A percentile compares a stretch with the other conserved stretches of the same genome.
Evolutionary conservation across 2,888 invertebrate species (phyloP).

Genomic region (Netelia fuscicornis): DNA sequence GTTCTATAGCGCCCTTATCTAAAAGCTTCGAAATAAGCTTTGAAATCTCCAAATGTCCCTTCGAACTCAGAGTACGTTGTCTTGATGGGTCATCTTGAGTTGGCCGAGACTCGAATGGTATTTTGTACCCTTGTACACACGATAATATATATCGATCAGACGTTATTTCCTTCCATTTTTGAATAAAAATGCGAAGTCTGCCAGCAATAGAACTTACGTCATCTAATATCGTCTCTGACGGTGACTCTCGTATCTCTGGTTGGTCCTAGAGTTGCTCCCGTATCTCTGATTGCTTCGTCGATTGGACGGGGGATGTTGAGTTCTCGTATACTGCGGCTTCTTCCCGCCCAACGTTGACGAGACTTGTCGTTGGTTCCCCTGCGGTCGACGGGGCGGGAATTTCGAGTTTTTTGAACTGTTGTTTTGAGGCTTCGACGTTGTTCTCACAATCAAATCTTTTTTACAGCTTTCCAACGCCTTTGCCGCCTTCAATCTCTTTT

Average conservation of each 20-base stretch:
- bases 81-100: too few relatives aligned
- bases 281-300: conserved; percentile 20
- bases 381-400: not conserved
- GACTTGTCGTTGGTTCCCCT: conserved; percentile 1
- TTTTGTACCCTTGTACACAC: too few relatives aligned
- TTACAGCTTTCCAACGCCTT: conserved; percentile 22
- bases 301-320: not conserved
- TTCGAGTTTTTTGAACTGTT: not conserved
- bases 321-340: not conserved
- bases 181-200: too few relatives aligned
- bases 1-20: too few relatives aligned
- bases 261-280: conserved; percentile 17
- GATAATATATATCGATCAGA: too few relatives aligned
- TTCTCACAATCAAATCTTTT: conserved; percentile 3
- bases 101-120: too few relatives aligned
- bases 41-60: too few relatives aligned
- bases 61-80: too few relatives aligned
- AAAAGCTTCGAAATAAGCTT: too few relatives aligned
- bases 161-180: too few relatives aligned
- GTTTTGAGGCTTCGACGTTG: conserved; percentile 19
- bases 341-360: conserved; percentile 17
- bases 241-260: conserved; percentile 26
- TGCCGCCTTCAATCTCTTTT: conserved; percentile 3
- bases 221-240: conserved; percentile 18
- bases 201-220: too few relatives aligned